Percentiles rank a stretch among this genome's conserved stretches.
Evolutionary conservation across 53 echinoderm and acorn worm species (phyloP).

Genomic region (Antedon mediterranea): DNA sequence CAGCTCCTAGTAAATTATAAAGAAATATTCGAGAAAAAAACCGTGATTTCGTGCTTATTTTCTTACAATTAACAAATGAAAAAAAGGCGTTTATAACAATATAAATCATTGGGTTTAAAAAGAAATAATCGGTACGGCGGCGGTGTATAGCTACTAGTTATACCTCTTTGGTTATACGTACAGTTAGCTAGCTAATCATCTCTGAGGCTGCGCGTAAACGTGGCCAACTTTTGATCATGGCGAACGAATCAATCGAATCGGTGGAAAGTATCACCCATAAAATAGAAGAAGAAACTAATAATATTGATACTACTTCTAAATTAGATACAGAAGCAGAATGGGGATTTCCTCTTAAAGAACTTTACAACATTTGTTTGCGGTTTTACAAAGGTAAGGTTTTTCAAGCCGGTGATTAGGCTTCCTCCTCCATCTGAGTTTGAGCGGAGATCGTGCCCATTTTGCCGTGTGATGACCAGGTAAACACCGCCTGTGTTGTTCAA

Average conservation of each 20-base stretch:
- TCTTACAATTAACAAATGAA: too few relatives aligned
- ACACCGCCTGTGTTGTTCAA: too few relatives aligned
- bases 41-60: too few relatives aligned
- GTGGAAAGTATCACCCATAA: conserved; percentile 67
- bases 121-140: too few relatives aligned
- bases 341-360: conserved; percentile 58
- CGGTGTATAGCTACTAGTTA: too few relatives aligned
- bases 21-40: too few relatives aligned
- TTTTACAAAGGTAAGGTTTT: conserved; percentile 73
- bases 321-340: conserved; percentile 39
- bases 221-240: conserved; percentile 54
- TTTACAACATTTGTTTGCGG: conserved; percentile 59
- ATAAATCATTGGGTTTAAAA: too few relatives aligned
- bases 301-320: not conserved
- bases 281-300: conserved; percentile 36
- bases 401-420: not conserved
- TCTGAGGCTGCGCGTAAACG: conserved; percentile 23
- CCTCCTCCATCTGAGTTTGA: not conserved
- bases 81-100: too few relatives aligned
- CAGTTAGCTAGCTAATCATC: too few relatives aligned
- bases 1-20: too few relatives aligned
- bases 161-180: too few relatives aligned
- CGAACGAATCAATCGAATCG: conserved; percentile 42
- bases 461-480: not conserved
- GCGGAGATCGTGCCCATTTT: not conserved